Base-by-base conservation (phyloP, 2,888 invertebrate genomes). In the Sarcophaga caerulescens region DNA sequence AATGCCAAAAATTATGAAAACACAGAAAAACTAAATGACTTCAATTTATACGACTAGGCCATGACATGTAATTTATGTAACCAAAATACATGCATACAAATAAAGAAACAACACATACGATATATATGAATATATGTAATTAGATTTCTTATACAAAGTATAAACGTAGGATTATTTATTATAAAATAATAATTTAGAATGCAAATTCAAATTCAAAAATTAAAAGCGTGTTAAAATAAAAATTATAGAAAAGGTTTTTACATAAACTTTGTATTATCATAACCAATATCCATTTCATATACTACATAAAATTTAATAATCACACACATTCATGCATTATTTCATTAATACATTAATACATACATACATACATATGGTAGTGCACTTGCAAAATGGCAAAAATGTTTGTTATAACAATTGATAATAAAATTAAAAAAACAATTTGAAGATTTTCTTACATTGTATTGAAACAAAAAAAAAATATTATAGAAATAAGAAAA, bases 41-140 rank as follows among this genome's bases (percentile, higher is more conserved):
- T 84, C 86, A 90, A 90, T 89, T 89, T 89, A 88, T 89, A 88
- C n/a, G n/a, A n/a, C 88, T 89, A 90, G 89, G 91, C 90, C 89
- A 71, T 88, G 89, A 88, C 90, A 89, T 90, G 88, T 89, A 88
- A 87, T 87, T 85, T 82, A 86, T 57, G 23, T 25, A 52, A 8
- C 12, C 62, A 85, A 52, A 59, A 62, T 70, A 85, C 85, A 87
- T 81, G 79, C 68, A 74, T 81, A 85, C 66, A 14, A 69, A 59
- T 10, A 79, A 77, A 88, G 68, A 87, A 69, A 81, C 59, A 69
- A 81, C 59, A 73, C 8, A 73, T 44, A 17, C 21, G 35, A 14
- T 45, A 52, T 52, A 47, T 47, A 19, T 10, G 23, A 68, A 47
- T 68, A 47, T 12, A 6, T 45, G 59, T n/a, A 71, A 25, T n/a